These are phyloP conservation scores for Oryzaephilus surinamensis DNA, from an alignment of 1,140 invertebrate species.

Conservation along the genomic window DNA sequence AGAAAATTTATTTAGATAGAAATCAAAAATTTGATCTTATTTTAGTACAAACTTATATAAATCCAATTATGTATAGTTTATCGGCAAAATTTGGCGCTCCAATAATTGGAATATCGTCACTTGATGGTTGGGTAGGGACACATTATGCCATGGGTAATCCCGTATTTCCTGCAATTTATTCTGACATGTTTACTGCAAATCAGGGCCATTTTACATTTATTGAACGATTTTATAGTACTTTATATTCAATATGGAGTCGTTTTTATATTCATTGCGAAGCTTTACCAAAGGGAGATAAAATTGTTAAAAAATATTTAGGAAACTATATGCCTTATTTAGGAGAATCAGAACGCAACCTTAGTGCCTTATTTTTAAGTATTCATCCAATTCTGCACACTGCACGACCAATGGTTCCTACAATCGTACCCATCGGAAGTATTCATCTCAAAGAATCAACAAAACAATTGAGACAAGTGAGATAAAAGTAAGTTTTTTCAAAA, in stretches of 20 bases:
- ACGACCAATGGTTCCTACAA: slow-evolving; percentile 37
- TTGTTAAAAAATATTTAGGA: slow-evolving; percentile 36
- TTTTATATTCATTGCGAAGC: slow-evolving; percentile 21
- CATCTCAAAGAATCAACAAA: background rate
- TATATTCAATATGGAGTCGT: slow-evolving; percentile 16
- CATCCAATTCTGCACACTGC: slow-evolving; percentile 38
- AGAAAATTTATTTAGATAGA: slow-evolving; percentile 23
- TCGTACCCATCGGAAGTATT: slow-evolving; percentile 10
- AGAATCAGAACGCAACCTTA: slow-evolving; percentile 39
- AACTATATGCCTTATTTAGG: slow-evolving; percentile 34
- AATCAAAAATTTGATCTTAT: slow-evolving; percentile 26
- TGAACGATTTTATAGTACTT: slow-evolving; percentile 30
- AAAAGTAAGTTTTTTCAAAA: slow-evolving; percentile 46
- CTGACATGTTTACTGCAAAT: slow-evolving; percentile 26
- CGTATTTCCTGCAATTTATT: slow-evolving; percentile 35
- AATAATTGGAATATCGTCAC: slow-evolving; percentile 21
- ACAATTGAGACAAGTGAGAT: too few relatives aligned
- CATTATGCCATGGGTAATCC: slow-evolving; percentile 32
- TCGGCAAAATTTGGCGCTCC: slow-evolving; percentile 20
- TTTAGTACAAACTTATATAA: slow-evolving; percentile 22
- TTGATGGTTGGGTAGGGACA: slow-evolving; percentile 1
- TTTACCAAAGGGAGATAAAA: slow-evolving; percentile 23
- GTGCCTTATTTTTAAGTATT: slow-evolving; percentile 41
- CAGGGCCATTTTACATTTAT: slow-evolving; percentile 27
- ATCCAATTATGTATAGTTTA: slow-evolving; percentile 20